Evolutionary conservation across 2,113 vertebrate species (phyloP).

Genomic region (Sylvietta virens): DNA sequence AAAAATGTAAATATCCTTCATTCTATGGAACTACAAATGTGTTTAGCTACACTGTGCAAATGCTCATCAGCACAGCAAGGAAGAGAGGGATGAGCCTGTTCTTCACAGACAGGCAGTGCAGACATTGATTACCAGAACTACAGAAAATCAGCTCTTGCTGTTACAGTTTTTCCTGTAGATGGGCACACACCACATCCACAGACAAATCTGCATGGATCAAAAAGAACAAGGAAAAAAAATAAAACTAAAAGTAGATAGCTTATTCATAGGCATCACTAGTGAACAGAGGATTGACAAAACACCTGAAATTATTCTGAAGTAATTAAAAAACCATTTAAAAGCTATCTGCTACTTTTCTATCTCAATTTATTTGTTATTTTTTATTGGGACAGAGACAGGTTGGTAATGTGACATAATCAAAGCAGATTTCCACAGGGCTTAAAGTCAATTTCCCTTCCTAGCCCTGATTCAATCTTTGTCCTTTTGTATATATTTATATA

Average conservation of each 20-base stretch:
- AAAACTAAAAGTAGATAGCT: background rate
- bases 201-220: background rate
- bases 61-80: background rate
- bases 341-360: background rate
- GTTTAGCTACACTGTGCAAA: background rate
- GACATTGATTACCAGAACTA: background rate
- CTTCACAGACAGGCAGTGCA: background rate
- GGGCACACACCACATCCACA: background rate
- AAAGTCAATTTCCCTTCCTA: background rate
- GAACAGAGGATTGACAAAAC: background rate
- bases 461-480: background rate
- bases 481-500: background rate
- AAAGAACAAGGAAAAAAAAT: constrained; percentile 9
- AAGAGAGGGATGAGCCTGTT: background rate
- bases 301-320: background rate
- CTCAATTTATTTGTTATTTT: background rate
- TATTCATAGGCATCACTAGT: background rate
- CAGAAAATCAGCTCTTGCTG: background rate
- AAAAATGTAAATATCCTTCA: constrained; percentile 62
- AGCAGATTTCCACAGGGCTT: background rate
- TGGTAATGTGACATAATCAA: background rate
- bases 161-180: background rate
- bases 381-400: background rate
- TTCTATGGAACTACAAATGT: background rate
- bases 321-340: background rate